Conservation (phyloP, 2,888 invertebrate genomes). For the Kuschelorhynchus macadamiae region DNA sequence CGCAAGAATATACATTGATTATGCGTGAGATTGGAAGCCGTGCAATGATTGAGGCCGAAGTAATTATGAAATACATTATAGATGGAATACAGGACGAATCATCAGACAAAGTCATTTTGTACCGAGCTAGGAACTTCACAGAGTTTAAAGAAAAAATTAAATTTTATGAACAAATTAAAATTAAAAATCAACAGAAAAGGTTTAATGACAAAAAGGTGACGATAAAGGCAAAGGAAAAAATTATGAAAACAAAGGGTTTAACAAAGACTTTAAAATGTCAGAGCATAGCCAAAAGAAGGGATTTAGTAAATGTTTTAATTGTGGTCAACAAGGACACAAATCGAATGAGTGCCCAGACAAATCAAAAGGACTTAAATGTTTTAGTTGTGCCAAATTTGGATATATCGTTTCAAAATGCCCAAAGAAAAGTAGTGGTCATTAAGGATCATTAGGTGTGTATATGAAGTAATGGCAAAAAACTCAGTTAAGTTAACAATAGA, state of each 20-base stretch:
- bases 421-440: neutral
- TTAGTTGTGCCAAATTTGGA: slow-evolving; percentile 49
- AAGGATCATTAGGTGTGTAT: too few relatives aligned
- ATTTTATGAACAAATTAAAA: slow-evolving; percentile 18
- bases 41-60: slow-evolving; percentile 60
- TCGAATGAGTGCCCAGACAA: slow-evolving; percentile 36
- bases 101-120: slow-evolving; percentile 53
- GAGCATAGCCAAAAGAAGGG: neutral
- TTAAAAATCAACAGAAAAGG: neutral
- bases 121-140: slow-evolving; percentile 47
- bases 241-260: neutral
- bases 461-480: too few relatives aligned
- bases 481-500: too few relatives aligned
- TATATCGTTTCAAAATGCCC: slow-evolving; percentile 43
- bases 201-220: neutral
- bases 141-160: slow-evolving; percentile 46
- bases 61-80: slow-evolving; percentile 64
- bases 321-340: slow-evolving; percentile 41
- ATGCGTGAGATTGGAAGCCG: slow-evolving; percentile 64
- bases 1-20: slow-evolving; percentile 62
- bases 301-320: slow-evolving; percentile 29
- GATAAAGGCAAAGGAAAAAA: neutral
- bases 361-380: slow-evolving; percentile 50
- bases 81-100: slow-evolving; percentile 61
- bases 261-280: neutral